A percentile compares a stretch with the other conserved stretches of the same genome.
phyloP scores from a whole-genome alignment of 2,888 invertebrate genomes.

The Cheilosia pagana region DNA sequence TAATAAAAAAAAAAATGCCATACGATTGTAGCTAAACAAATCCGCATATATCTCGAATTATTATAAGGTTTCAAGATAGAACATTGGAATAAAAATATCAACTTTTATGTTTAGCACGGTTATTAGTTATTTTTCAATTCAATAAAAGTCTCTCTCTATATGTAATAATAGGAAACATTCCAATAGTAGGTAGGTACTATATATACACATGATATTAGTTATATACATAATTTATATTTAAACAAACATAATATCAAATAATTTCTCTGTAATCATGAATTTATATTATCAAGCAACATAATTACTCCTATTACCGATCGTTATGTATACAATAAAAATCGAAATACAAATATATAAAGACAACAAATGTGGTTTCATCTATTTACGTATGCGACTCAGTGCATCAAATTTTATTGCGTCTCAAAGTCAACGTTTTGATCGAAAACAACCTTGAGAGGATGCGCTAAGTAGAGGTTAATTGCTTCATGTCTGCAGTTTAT shows the following conservation, averaged over 20 bases:
- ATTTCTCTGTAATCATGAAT: slow-evolving; percentile 60
- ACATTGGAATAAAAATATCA: slow-evolving; percentile 13
- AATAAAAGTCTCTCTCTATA: slow-evolving; percentile 32
- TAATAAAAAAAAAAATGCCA: slow-evolving; percentile 31
- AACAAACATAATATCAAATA: slow-evolving; percentile 23
- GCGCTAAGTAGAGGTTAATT: no score
- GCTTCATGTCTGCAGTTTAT: no score
- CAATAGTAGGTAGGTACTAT: slow-evolving; percentile 57
- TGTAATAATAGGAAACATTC: slow-evolving; percentile 54
- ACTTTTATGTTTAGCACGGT: slow-evolving; percentile 11
- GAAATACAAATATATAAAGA: slow-evolving; percentile 49
- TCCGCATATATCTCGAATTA: slow-evolving; percentile 20
- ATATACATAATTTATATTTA: slow-evolving; percentile 25
- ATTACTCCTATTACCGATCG: slow-evolving; percentile 62
- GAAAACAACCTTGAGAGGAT: no score
- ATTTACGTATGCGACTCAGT: background rate
- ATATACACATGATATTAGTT: slow-evolving; percentile 29
- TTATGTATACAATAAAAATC: slow-evolving; percentile 65
- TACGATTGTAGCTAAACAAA: slow-evolving; percentile 4
- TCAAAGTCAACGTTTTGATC: no score
- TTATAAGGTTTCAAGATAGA: slow-evolving; percentile 63
- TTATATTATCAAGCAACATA: slow-evolving; percentile 58
- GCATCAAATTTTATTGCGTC: background rate
- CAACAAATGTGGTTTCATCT: slow-evolving; percentile 1
- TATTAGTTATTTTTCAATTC: background rate